Base-by-base conservation (phyloP, 2,888 invertebrate species). In the Euzetes globulus region DNA sequence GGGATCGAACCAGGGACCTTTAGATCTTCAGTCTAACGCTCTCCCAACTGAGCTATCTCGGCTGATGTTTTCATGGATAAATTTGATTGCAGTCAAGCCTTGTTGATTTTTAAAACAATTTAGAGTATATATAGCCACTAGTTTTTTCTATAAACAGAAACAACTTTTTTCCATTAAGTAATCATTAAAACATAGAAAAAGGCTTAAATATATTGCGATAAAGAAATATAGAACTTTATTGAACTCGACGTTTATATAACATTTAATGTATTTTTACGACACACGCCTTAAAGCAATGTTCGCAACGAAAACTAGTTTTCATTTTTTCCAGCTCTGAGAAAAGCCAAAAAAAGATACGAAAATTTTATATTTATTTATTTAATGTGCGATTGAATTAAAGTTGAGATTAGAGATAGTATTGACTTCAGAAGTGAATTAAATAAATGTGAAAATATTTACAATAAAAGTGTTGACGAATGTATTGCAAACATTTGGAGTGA, bases 1-100 rank as follows among this genome's bases (percentile, higher is more conserved):
- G 72, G 72, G 72, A 72, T 72, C 58, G 72, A 72, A 72, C 72
- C 72, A 72, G 72, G 72, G 72, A 72, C 72, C 72, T 72, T 72
- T 72, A 72, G 72, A 72, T 72, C 72, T 72, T 72, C 72, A 72
- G 72, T 71, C 71, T 71, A 71, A 71, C 71, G 71, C 33, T 33
- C 33, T 33, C 72, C 72, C 72, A 60, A 60, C 72, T 72, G 72
- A 72, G 72, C 72, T 72, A 72, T 72, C 55, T 33, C 72, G 72
- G 72, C 72, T 19, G 6, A 55, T 55, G 22, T 4, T 7, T 3
- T 17, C 6, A 15, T 11, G 11, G 17, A 4, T 11, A 6, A 17
- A 47, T 11, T 47, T 47, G 9, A 17, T 47, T 15, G 15, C 11
- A 17, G 47, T 15, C 15, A 47, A 47, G 47, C 15, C 47, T 11